Evolutionary conservation across 2,888 invertebrate genomes (phyloP).

Genomic region (Cheilosia vernalis): DNA sequence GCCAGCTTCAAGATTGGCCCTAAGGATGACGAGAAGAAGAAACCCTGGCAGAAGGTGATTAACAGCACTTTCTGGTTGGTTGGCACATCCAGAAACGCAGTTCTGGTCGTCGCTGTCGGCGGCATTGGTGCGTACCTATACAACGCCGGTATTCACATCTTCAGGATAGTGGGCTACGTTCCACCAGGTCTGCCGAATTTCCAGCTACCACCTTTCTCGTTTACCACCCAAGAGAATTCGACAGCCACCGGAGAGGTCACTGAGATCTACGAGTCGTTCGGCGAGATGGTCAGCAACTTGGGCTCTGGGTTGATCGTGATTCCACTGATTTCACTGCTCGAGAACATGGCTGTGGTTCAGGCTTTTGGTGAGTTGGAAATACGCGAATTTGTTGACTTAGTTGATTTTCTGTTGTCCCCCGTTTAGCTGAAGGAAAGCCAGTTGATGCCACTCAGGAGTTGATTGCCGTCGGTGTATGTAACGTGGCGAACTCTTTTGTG

Average conservation of each 20-base stretch:
- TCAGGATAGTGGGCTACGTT: slow-evolving; percentile 89
- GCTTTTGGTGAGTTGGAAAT: slow-evolving; percentile 79
- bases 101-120: slow-evolving; percentile 90
- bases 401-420: not conserved
- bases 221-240: slow-evolving; percentile 85
- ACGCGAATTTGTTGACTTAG: not conserved
- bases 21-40: slow-evolving; percentile 84
- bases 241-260: slow-evolving; percentile 83
- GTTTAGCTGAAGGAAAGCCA: slow-evolving; percentile 88
- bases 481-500: slow-evolving; percentile 93
- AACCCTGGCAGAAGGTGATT: slow-evolving; percentile 85
- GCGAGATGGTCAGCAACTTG: slow-evolving; percentile 90
- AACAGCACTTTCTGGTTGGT: slow-evolving; percentile 90
- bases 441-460: slow-evolving; percentile 97
- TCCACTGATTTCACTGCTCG: slow-evolving; percentile 93
- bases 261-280: slow-evolving; percentile 83
- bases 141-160: slow-evolving; percentile 83
- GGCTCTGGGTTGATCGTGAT: slow-evolving; percentile 94
- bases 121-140: slow-evolving; percentile 87
- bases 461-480: slow-evolving; percentile 90
- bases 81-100: slow-evolving; percentile 92
- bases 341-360: slow-evolving; percentile 90
- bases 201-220: slow-evolving; percentile 88
- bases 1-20: slow-evolving; percentile 87
- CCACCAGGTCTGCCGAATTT: slow-evolving; percentile 90